Evolutionary conservation across 2,888 invertebrate species (phyloP).

Genomic region (Gordius sp.): DNA sequence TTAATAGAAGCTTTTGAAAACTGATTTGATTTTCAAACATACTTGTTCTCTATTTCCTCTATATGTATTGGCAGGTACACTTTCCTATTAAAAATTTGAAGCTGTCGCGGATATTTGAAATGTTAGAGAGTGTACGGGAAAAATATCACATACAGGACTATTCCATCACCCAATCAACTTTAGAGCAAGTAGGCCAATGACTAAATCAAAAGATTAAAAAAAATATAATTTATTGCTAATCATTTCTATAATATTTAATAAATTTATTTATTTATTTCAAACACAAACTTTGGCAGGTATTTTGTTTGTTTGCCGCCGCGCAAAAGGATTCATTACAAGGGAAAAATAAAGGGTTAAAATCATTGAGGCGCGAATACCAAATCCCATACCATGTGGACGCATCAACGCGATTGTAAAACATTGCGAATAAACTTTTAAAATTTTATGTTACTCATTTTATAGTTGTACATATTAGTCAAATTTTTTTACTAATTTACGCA

Average conservation of each 20-base stretch:
- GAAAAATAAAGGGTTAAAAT: no score
- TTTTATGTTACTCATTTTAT: no score
- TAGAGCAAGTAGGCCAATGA: background rate
- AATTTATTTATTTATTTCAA: background rate
- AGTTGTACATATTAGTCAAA: no score
- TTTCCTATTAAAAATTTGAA: constrained; percentile 1
- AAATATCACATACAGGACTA: constrained; percentile 9
- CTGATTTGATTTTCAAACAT: no score
- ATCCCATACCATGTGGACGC: no score
- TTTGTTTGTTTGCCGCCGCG: background rate
- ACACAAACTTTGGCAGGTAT: background rate
- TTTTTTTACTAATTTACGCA: no score
- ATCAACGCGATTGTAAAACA: no score
- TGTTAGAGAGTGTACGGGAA: background rate
- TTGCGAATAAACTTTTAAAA: no score
- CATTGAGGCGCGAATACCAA: no score
- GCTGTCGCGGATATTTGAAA: background rate
- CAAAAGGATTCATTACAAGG: no score
- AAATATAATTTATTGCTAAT: background rate
- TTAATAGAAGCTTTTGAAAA: no score
- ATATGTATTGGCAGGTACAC: background rate
- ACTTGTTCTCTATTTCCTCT: no score
- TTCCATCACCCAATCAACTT: constrained; percentile 9
- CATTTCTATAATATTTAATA: background rate
- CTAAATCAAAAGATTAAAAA: background rate